These are phyloP conservation scores for Gadopsis bispinosus DNA, from an alignment of 2,797 vertebrate species.

Conservation along the genomic window DNA sequence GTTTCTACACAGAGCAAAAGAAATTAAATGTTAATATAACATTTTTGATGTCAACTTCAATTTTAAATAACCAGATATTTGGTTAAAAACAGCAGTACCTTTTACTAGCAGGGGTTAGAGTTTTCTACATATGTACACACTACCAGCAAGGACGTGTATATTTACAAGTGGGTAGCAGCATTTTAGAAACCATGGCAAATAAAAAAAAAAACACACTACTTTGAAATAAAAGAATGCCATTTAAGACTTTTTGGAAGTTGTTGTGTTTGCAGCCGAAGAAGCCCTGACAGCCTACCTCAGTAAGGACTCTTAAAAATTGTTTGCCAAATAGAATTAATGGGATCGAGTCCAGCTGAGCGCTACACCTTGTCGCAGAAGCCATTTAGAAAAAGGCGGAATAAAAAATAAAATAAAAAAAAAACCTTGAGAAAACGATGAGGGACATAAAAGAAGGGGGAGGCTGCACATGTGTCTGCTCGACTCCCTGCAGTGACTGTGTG, in stretches of 20 bases:
- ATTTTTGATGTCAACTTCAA: slow-evolving; percentile 75
- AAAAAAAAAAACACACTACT: slow-evolving; percentile 54
- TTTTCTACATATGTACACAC: slow-evolving; percentile 81
- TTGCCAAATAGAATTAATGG: slow-evolving; percentile 62
- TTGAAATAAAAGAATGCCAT: slow-evolving; percentile 29
- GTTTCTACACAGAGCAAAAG: slow-evolving; percentile 65
- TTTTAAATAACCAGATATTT: slow-evolving; percentile 70
- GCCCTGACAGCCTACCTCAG: slow-evolving; percentile 38
- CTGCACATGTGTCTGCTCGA: slow-evolving; percentile 58
- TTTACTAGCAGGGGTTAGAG: slow-evolving; percentile 67
- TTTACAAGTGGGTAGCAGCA: slow-evolving; percentile 79
- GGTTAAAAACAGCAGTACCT: slow-evolving; percentile 69
- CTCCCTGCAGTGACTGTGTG: slow-evolving; percentile 59
- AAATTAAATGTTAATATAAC: slow-evolving; percentile 86
- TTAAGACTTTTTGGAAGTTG: slow-evolving; percentile 10
- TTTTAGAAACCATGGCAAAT: slow-evolving; percentile 59
- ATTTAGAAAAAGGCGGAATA: slow-evolving; percentile 31
- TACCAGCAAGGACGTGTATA: slow-evolving; percentile 69
- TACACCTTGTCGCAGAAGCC: slow-evolving; percentile 49
- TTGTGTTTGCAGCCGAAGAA: slow-evolving; percentile 16
- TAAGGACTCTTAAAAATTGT: slow-evolving; percentile 22
- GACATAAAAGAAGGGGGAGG: slow-evolving; percentile 38
- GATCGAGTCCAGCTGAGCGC: slow-evolving; percentile 52
- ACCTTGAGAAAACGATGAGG: slow-evolving; percentile 19
- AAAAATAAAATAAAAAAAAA: slow-evolving; percentile 19